Conservation (phyloP, 2,888 invertebrate genomes). For the Harpalus rufipes region DNA sequence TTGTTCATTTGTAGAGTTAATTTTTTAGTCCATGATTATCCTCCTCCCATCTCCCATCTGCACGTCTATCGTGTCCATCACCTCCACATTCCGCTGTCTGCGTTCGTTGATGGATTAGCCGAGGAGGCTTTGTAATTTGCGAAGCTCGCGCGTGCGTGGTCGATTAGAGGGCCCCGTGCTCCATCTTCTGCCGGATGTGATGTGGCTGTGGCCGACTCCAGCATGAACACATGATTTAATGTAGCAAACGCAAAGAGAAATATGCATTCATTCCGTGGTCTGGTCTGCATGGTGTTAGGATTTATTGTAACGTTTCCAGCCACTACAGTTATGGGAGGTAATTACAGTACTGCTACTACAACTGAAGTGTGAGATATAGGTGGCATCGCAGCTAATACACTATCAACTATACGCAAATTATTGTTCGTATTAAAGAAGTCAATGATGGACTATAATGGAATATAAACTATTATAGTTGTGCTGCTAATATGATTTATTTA, state of each 20-base stretch:
- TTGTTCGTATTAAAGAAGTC: not conserved
- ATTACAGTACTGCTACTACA: slow-evolving; percentile 50
- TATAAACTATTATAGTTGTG: not conserved
- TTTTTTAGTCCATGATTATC: not conserved
- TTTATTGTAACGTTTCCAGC: slow-evolving; percentile 20
- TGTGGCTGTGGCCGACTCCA: not conserved
- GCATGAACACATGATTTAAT: slow-evolving; percentile 11
- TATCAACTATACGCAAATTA: not conserved
- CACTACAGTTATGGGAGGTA: slow-evolving; percentile 39
- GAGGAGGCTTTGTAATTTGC: slow-evolving; percentile 55
- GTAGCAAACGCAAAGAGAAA: not conserved
- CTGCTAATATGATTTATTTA: too few relatives aligned
- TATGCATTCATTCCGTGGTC: not conserved
- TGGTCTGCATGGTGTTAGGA: not conserved
- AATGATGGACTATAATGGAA: not conserved
- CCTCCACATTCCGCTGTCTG: slow-evolving; percentile 14
- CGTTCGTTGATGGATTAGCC: slow-evolving; percentile 51
- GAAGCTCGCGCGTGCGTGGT: slow-evolving; percentile 39
- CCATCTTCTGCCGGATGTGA: slow-evolving; percentile 54
- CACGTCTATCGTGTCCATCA: not conserved
- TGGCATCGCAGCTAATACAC: not conserved
- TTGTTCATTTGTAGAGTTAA: too few relatives aligned
- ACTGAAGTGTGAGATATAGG: slow-evolving; percentile 5
- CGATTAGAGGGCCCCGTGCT: slow-evolving; percentile 32
- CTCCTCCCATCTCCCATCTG: not conserved